Base-by-base conservation (phyloP, 2,888 invertebrate species). In the Liodrosophila aerea region DNA sequence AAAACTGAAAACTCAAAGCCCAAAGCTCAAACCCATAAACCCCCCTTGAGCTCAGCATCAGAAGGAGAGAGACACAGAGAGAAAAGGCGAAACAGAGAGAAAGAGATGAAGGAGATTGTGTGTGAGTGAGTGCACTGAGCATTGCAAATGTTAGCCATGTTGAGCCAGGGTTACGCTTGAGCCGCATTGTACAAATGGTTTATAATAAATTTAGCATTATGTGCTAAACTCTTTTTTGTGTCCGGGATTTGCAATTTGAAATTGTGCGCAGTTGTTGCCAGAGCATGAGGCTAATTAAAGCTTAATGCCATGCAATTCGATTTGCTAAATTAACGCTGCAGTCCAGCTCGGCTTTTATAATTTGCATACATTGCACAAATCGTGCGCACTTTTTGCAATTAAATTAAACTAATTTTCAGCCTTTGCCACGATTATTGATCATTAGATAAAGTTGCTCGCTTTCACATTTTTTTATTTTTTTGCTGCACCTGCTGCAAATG, bases 401-500 rank as follows among this genome's bases (percentile, higher is more conserved):
- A 75, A 81, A 80, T 74, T 74, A 73, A 83, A 81, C 75, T 73
- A 75, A 77, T 75, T 77, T 81, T 60, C 34, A 37, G 43, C 33
- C 56, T 39, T 41, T 50, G 59, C 56, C 56, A 43, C 51, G 64
- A 56, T 56, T 71, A 54, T 70, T 71, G 72, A 71, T 71, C 69
- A 66, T 71, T 71, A 62, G 54, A 52, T 37, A 40, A 47, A n/a
- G n/a, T n/a, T n/a, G 51, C 34, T 45, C 33, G 33, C 44, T 52
- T 11, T 9, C 8, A 1, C n/a, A 9, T 54, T 57, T 22, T 49
- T 45, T 49, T 45, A 46, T 27, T 40, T 64, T 60, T 46, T 37
- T 50, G 41, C 57, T 62, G 76, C 78, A 80, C 75, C 80, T 84
- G 85, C 78, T 81, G 73, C 73, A 82, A 84, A 80, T 75, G 73